Evolutionary conservation across 2,888 invertebrate genomes (phyloP).

Genomic region (Strigamia crassipes): DNA sequence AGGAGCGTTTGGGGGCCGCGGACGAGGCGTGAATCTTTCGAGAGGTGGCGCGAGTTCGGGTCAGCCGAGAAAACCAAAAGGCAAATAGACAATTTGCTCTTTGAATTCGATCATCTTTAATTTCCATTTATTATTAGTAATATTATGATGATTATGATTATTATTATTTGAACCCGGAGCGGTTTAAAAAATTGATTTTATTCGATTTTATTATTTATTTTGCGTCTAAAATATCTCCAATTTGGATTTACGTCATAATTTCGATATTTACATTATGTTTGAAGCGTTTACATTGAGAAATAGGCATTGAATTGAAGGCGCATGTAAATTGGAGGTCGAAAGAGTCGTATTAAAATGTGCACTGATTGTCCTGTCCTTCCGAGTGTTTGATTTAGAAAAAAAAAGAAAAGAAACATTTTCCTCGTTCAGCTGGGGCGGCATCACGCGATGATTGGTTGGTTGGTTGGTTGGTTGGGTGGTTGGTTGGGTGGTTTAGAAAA

Average conservation of each 20-base stretch:
- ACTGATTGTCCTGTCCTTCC: background rate
- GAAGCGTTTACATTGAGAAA: background rate
- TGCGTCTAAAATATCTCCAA: background rate
- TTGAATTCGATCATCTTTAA: background rate
- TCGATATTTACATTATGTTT: background rate
- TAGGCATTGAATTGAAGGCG: background rate
- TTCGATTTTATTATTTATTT: background rate
- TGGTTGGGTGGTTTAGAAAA: too few species aligned
- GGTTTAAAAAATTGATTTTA: background rate
- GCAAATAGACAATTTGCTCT: background rate
- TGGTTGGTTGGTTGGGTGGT: too few species aligned
- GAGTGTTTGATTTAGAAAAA: background rate
- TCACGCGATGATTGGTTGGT: too few species aligned
- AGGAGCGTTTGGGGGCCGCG: slow-evolving; percentile 32
- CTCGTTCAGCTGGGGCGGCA: background rate
- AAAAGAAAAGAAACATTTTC: too few species aligned
- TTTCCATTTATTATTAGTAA: background rate
- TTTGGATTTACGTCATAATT: background rate
- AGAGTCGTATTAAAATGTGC: background rate
- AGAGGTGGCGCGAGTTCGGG: slow-evolving; percentile 5
- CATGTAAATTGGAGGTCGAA: background rate
- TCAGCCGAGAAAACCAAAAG: slow-evolving; percentile 1
- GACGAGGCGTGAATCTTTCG: background rate
- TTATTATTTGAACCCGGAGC: background rate
- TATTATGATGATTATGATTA: background rate